Percentiles rank a stretch among this genome's conserved stretches.
These are phyloP conservation scores for Telenomus remus DNA, from an alignment of 1,140 invertebrate genomes.

Conservation along the genomic window DNA sequence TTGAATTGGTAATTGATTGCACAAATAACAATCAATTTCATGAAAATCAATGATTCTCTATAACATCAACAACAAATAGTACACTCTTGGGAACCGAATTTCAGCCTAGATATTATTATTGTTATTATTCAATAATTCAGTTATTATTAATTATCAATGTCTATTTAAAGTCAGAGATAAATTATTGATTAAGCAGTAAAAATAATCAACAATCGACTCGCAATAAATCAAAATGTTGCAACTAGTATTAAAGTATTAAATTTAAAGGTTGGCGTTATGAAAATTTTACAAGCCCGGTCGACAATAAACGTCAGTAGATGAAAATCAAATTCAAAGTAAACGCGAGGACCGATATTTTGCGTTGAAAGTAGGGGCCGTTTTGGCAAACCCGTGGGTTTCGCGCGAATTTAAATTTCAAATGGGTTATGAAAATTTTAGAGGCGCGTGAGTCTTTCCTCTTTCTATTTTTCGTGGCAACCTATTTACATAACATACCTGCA, in stretches of 20 bases:
- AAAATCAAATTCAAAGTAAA: conserved; percentile 27
- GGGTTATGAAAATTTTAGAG: conserved; percentile 52
- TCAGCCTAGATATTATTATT: background rate
- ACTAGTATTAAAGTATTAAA: too few relatives aligned
- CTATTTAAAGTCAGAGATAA: too few relatives aligned
- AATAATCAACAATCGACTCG: too few relatives aligned
- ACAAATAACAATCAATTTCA: conserved; percentile 37
- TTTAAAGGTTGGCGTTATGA: too few relatives aligned
- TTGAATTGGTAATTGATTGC: conserved; percentile 37
- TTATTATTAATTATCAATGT: too few relatives aligned
- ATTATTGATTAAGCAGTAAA: too few relatives aligned
- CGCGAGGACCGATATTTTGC: conserved; percentile 18
- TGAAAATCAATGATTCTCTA: conserved; percentile 21
- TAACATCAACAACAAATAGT: conserved; percentile 16
- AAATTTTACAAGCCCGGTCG: too few relatives aligned
- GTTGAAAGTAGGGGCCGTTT: conserved; percentile 2
- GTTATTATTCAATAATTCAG: too few relatives aligned
- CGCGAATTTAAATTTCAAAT: conserved; percentile 53
- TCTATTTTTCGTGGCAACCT: conserved; percentile 50
- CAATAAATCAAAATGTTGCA: too few relatives aligned
- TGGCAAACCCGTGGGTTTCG: conserved; percentile 16
- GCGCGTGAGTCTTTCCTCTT: conserved; percentile 48
- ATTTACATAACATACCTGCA: conserved; percentile 56
- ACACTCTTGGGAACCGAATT: conserved; percentile 5
- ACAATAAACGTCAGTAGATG: too few relatives aligned